phyloP scores from a whole-genome alignment of 2,888 invertebrate genomes.

The Eulithis testata region DNA sequence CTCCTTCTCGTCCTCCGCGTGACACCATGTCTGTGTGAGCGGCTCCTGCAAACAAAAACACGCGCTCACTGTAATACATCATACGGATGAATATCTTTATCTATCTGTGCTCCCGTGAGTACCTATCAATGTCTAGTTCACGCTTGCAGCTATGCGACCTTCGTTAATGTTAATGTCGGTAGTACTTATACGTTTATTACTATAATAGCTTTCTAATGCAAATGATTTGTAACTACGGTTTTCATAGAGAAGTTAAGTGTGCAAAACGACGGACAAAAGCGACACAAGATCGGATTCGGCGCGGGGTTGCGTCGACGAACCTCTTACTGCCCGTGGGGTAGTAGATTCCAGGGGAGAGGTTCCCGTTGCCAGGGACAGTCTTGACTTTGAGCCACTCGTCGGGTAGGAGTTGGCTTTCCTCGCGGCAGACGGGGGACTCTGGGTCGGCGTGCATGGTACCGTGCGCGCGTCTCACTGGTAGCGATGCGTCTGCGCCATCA shows the following conservation, averaged over 20 bases:
- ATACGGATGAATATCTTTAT: slow-evolving; percentile 54
- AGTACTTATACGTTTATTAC: slow-evolving; percentile 57
- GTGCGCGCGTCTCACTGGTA: slow-evolving; percentile 67
- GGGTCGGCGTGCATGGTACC: slow-evolving; percentile 77
- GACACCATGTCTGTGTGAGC: slow-evolving; percentile 87
- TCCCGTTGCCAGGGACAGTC: slow-evolving; percentile 72
- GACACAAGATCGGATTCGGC: slow-evolving; percentile 73
- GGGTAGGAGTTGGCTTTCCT: slow-evolving; percentile 78
- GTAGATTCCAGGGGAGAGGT: slow-evolving; percentile 80
- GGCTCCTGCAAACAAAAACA: slow-evolving; percentile 84
- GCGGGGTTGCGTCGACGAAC: slow-evolving; percentile 74
- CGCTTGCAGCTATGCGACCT: slow-evolving; percentile 69
- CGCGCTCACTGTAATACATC: slow-evolving; percentile 53
- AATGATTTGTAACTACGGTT: slow-evolving; percentile 49
- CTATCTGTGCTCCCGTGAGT: slow-evolving; percentile 57
- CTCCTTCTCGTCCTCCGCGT: slow-evolving; percentile 90
- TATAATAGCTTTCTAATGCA: slow-evolving; percentile 59
- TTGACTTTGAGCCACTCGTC: slow-evolving; percentile 82
- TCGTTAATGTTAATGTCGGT: slow-evolving; percentile 74
- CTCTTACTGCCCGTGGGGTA: slow-evolving; percentile 81
- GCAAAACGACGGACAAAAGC: slow-evolving; percentile 66
- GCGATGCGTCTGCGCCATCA: slow-evolving; percentile 69
- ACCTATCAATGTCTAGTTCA: slow-evolving; percentile 66
- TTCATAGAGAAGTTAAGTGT: slow-evolving; percentile 42
- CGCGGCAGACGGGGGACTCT: slow-evolving; percentile 78